Base-by-base conservation (phyloP, 2,888 invertebrate species). In the Caenorhabditis sp. region DNA sequence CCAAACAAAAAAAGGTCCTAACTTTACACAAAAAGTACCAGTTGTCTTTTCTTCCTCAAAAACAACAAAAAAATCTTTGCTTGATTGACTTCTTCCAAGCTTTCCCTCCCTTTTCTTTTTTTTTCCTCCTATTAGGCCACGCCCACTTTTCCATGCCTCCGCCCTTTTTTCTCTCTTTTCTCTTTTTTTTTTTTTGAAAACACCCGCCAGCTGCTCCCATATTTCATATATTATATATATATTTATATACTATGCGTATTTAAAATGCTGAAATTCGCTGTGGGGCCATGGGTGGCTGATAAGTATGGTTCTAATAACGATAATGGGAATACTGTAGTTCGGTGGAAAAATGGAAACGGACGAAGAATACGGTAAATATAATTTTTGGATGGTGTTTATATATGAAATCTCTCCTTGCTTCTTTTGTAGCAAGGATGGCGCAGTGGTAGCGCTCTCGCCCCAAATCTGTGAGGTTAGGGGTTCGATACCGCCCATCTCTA, bases 261-360 rank as follows among this genome's bases (percentile, higher is more conserved):
- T n/a, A 67, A 62, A 59, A 83, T 83, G 83, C 74, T 83, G 23
- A 83, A 83, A 70, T 83, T 83, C 64, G 83, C 83, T 1, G 82
- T 83, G 10, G 83, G 81, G 1, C 82, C 82, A 1, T 83, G 83
- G 83, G 81, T 79, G 38, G 77, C 79, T 43, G 68, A 75, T 31
- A 77, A 76, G 43, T 79, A 79, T 17, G 79, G 79, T 54, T 62
- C 66, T 26, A 50, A 62, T 49, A 63, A 27, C 20, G 63, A 65
- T 5, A 59, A 56, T 1, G 36, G 59, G 0, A 59, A 57, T 7
- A 59, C 65, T 21, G 4, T 10, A 14, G 4, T 21, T 56, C 10
- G 5, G 25, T 21, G 21, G 10, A 56, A 56, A 14, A 56, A 56
- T 26, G 23, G 2, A 10, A 57, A 20, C 5, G 3, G 10, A n/a